Conservation (phyloP, 2,888 invertebrate genomes). For the Hecatera dysodea region DNA sequence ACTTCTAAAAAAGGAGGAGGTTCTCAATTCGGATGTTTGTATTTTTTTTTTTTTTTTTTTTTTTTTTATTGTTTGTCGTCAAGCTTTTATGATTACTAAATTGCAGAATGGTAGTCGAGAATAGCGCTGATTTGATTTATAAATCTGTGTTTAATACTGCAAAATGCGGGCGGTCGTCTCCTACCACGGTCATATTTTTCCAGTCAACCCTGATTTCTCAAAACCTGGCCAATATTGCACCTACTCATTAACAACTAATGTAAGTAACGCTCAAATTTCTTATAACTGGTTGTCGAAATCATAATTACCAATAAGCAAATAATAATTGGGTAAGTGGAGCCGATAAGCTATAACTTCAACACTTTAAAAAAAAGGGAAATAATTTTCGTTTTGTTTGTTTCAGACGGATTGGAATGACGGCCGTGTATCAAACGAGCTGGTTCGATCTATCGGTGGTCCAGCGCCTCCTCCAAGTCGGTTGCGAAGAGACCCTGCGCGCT, state of each 20-base stretch:
- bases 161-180: not conserved
- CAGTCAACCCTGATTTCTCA: not conserved
- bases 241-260: too few relatives aligned
- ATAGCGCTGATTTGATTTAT: not conserved
- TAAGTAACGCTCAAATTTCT: not conserved
- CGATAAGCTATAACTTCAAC: too few relatives aligned
- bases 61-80: too few relatives aligned
- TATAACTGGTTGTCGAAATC: too few relatives aligned
- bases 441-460: conserved; percentile 97
- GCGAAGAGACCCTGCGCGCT: conserved; percentile 93
- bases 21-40: too few relatives aligned
- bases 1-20: too few relatives aligned
- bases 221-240: not conserved
- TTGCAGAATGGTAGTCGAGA: not conserved
- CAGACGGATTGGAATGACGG: conserved; percentile 99
- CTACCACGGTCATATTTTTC: not conserved
- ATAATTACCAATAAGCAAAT: too few relatives aligned
- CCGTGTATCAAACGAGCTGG: conserved; percentile 95
- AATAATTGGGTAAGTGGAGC: too few relatives aligned
- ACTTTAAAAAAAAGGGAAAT: not conserved
- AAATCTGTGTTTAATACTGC: not conserved
- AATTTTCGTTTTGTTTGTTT: not conserved
- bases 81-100: conserved; percentile 27
- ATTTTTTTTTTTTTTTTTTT: too few relatives aligned
- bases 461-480: conserved; percentile 95